Percentiles rank a stretch among this genome's conserved stretches.
Evolutionary conservation across 1,140 invertebrate species (phyloP).

Genomic region (Diachasmimorpha longicaudata): DNA sequence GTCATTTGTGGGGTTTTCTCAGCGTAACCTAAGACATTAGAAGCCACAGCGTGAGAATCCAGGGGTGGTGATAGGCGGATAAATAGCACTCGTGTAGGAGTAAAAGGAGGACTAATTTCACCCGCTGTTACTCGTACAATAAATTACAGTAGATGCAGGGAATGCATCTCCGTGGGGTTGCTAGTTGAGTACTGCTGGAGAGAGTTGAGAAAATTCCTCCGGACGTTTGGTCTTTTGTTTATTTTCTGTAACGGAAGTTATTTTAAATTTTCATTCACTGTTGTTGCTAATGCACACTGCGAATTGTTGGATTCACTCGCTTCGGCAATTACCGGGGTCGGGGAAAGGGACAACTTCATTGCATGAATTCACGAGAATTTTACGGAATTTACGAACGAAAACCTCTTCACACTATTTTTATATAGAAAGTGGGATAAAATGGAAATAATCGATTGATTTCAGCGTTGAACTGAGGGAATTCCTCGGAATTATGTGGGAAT

Average conservation of each 20-base stretch:
- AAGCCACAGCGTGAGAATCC: constrained; percentile 11
- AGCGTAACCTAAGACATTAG: constrained; percentile 43
- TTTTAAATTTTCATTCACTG: background rate
- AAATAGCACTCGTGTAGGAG: background rate
- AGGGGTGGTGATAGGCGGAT: constrained; percentile 4
- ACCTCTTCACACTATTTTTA: too few relatives aligned
- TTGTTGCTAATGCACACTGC: background rate
- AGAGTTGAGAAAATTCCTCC: background rate
- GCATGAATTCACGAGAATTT: background rate
- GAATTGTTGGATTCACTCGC: background rate
- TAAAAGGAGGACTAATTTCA: constrained; percentile 51
- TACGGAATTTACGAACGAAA: too few relatives aligned
- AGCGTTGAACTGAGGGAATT: too few relatives aligned
- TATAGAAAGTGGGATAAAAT: too few relatives aligned
- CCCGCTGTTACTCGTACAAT: constrained; percentile 45
- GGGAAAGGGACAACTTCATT: background rate
- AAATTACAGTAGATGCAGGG: constrained; percentile 38
- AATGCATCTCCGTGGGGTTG: background rate
- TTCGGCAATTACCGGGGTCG: background rate
- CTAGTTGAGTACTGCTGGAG: background rate
- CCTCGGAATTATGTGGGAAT: too few relatives aligned
- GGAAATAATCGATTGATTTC: too few relatives aligned
- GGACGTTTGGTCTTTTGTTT: background rate
- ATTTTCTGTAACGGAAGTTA: background rate
- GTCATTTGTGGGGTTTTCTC: constrained; percentile 51